Evolutionary conservation across 1,140 invertebrate genomes (phyloP), one percentile per base, ranked within the genome.

Genomic region (Drosophila lini): DNA sequence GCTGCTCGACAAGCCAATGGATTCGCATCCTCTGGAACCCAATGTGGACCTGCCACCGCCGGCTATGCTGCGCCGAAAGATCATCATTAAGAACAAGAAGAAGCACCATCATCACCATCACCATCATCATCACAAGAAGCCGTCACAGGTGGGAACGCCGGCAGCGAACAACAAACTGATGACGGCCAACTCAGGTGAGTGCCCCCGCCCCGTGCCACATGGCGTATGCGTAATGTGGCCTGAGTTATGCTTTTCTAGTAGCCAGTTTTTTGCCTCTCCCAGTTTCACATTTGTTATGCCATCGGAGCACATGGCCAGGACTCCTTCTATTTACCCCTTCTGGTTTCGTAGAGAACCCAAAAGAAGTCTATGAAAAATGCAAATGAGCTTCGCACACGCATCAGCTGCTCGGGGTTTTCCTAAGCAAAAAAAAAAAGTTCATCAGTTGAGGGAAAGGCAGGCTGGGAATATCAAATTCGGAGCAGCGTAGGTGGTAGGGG

Each of bases 1-100:
- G 96, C 93, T 99, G 58, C 94, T 99, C 34, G 97, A 98, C 80
- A 94, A 95, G 75, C 97, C 98, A 3, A 92, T 99, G 57, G 97
- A 98, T 55, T 95, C 95, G 63, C 95, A 97, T 93, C 96, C 96
- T 80, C 95, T 99, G 92, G 94, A 95, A 84, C 93, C 94, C 81
- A 97, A 97, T 89, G 93, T 95, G 70, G 94, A 96, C 50, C 93
- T 99, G 60, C 98, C 98, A 16, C 97, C 98, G 28, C 98, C 98
- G 0, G 95, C 95, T 8, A 86, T 96, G 45, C 91, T 99, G 28
- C 97, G 96, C 81, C 94, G 97, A 62, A 99, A 98, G 93, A 99
- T 99, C 65, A 97, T 99, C 58, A 98, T 99, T 64, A 99, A 99
- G 93, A 99, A 99, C 91, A 99, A 99, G 93, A 99, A 99, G 93